These are phyloP conservation scores for Falco berigora DNA, from an alignment of 2,797 vertebrate genomes.

Conservation along the genomic window DNA sequence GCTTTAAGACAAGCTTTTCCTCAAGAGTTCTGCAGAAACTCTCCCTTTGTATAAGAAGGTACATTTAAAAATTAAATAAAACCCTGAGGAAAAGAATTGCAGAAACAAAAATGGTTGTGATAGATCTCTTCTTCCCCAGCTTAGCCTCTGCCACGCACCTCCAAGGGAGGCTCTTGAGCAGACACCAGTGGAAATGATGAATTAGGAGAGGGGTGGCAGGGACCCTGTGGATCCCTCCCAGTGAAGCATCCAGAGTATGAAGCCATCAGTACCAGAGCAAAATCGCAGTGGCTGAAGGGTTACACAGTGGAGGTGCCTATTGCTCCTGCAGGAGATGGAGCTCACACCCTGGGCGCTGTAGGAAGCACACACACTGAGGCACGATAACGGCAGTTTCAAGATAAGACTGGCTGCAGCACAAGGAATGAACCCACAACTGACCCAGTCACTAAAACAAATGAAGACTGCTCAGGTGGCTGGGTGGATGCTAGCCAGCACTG, in stretches of 20 bases:
- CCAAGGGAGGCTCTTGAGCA: not conserved
- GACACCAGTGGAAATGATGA: not conserved
- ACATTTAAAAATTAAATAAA: not conserved
- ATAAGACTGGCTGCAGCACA: not conserved
- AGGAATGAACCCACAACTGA: not conserved
- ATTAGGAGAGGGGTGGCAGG: not conserved
- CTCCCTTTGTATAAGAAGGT: not conserved
- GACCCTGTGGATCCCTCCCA: not conserved
- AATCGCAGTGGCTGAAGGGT: not conserved
- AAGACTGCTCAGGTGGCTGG: not conserved
- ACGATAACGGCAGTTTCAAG: not conserved
- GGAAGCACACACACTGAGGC: not conserved
- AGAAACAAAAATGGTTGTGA: not conserved
- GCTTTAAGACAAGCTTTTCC: not conserved
- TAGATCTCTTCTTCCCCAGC: not conserved
- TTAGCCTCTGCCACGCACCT: not conserved
- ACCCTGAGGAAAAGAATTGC: not conserved
- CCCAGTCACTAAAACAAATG: not conserved
- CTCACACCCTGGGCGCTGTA: not conserved
- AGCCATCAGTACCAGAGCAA: not conserved
- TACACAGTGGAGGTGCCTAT: not conserved
- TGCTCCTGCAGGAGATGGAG: not conserved
- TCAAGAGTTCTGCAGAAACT: not conserved
- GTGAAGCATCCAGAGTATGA: not conserved
- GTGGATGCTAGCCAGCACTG: not conserved